Evolutionary conservation across 2,888 invertebrate genomes (phyloP), one percentile per base, ranked within the genome.

Genomic region (Phragmatobia fuliginosa): DNA sequence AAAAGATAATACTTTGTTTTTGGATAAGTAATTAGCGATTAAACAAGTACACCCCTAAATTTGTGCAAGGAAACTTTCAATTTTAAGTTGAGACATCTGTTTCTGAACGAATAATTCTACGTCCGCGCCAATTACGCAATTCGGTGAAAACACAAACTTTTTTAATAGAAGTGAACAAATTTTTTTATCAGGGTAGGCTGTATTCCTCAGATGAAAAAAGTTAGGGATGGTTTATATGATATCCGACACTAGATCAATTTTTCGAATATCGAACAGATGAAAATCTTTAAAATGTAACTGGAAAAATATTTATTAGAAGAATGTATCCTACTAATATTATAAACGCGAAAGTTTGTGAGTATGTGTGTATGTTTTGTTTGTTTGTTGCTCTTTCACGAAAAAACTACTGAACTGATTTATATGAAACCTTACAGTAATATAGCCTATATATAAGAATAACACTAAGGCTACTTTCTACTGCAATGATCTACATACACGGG

Each of bases 51-150:
- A 28, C 65, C 83, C 86, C 85, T 80, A 85, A 85, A 78, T 75
- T 81, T 81, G 75, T 81, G 71, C 69, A 76, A 78, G 75, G 79
- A 86, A 88, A 88, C 83, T 87, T 88, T 87, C 85, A 81, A 87
- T 86, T 87, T 85, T 76, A 83, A 85, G 86, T 84, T 83, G 83
- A 86, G 75, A 81, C 84, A 85, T 87, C 85, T 85, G 85, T 78
- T 83, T 76, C 73, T 66, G 78, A 83, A 83, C 66, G 80, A 77
- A 84, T n/a, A 83, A 79, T 80, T 83, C 82, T 63, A 76, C 75
- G 74, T 74, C 72, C 71, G 78, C 67, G 79, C 79, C 85, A 84
- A 86, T 88, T 87, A 87, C 81, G 73, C 62, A 75, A 84, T 80
- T 80, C 79, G 79, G 71, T 66, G 67, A 72, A 82, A 83, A 83